These are phyloP conservation scores for Brachyptera putata DNA, from an alignment of 2,888 invertebrate genomes.

Conservation along the genomic window DNA sequence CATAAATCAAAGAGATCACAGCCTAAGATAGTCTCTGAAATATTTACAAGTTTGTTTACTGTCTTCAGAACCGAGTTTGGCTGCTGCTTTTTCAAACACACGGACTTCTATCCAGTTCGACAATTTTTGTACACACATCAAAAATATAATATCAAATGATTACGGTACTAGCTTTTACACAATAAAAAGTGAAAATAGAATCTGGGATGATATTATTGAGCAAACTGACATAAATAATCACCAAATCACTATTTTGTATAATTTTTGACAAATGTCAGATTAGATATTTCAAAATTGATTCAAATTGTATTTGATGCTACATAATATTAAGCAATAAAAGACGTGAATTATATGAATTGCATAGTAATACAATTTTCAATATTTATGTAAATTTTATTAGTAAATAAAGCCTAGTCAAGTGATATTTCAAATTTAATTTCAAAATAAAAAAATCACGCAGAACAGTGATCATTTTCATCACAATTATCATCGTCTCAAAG, in stretches of 20 bases:
- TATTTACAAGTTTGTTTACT: constrained; percentile 35
- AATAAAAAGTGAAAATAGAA: constrained; percentile 37
- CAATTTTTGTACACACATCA: constrained; percentile 35
- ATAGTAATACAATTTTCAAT: no score
- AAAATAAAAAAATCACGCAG: no score
- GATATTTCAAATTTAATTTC: no score
- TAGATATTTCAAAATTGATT: no score
- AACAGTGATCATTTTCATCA: no score
- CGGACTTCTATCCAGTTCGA: constrained; percentile 30
- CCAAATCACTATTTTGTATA: constrained; percentile 29
- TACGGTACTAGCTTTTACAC: constrained; percentile 33
- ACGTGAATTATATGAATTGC: no score
- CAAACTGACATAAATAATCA: constrained; percentile 36
- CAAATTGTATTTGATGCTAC: no score
- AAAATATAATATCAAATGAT: constrained; percentile 35
- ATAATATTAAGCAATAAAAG: no score
- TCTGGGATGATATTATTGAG: constrained; percentile 36
- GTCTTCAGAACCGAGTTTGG: constrained; percentile 31
- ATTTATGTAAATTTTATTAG: no score
- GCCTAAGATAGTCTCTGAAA: constrained; percentile 37
- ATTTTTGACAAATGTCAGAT: no score
- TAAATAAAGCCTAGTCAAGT: no score
- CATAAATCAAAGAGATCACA: constrained; percentile 37
- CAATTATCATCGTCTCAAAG: no score
- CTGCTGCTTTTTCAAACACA: constrained; percentile 31